phyloP scores from a whole-genome alignment of 2,113 vertebrate species.

The Brienomyrus longianalis region DNA sequence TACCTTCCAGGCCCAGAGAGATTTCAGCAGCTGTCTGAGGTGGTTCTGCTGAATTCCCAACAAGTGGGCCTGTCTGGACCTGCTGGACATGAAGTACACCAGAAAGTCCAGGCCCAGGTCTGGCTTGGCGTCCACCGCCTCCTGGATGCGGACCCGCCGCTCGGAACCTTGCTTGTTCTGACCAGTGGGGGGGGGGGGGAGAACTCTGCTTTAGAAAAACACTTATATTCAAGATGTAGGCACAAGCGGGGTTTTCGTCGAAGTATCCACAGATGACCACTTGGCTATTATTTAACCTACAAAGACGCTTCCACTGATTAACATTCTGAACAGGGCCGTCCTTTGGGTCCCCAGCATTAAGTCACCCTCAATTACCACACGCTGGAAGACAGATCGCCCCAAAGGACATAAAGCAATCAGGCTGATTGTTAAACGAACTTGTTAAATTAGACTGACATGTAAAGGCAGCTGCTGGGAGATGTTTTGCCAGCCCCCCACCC shows the following conservation, averaged over 20 bases:
- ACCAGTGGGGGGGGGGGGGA: background rate
- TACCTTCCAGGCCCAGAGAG: slow-evolving; percentile 72
- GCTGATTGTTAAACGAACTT: background rate
- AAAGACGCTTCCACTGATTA: background rate
- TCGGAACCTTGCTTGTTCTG: slow-evolving; percentile 45
- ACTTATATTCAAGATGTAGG: background rate
- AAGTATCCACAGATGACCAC: background rate
- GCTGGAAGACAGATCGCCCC: background rate
- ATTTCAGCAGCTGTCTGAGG: slow-evolving; percentile 66
- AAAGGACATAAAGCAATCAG: background rate
- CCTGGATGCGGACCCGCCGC: slow-evolving; percentile 64
- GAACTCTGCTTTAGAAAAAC: background rate
- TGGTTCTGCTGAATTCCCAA: slow-evolving; percentile 59
- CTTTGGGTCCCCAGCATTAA: background rate
- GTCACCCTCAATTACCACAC: background rate
- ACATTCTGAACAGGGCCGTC: background rate
- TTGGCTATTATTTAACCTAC: background rate
- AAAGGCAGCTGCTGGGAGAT: background rate
- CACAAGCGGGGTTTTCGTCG: background rate
- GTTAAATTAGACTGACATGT: background rate
- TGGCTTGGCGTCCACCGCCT: slow-evolving; percentile 63
- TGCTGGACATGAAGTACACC: slow-evolving; percentile 72
- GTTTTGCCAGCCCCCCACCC: background rate
- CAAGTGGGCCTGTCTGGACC: slow-evolving; percentile 62
- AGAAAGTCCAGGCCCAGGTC: slow-evolving; percentile 75